These are phyloP conservation scores for Sphinx pinastri DNA, from an alignment of 2,888 invertebrate species.

Conservation along the genomic window DNA sequence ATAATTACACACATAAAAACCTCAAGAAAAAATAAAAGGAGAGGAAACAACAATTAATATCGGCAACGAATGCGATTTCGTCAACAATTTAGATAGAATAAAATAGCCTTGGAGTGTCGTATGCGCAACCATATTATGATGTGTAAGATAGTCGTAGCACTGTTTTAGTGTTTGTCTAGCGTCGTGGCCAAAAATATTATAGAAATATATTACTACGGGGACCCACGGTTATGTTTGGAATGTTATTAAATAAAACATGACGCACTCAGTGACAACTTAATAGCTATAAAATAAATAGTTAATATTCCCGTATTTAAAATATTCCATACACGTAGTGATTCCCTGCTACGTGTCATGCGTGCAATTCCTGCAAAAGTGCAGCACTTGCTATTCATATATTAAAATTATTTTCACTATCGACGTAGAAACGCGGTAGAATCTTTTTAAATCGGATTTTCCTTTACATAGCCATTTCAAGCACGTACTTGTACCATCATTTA, in stretches of 20 bases:
- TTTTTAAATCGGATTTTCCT: conserved; percentile 38
- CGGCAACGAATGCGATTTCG: conserved; percentile 39
- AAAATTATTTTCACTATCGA: conserved; percentile 46
- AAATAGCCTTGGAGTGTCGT: conserved; percentile 42
- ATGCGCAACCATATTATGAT: conserved; percentile 38
- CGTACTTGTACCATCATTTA: conserved; percentile 5
- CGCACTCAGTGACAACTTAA: neutral
- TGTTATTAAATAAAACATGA: neutral
- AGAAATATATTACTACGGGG: neutral
- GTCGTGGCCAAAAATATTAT: neutral
- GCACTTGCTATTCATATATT: conserved; percentile 59
- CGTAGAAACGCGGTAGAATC: conserved; percentile 9
- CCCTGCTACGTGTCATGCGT: conserved; percentile 53
- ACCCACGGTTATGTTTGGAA: neutral
- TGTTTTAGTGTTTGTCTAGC: conserved; percentile 31
- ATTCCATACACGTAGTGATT: conserved; percentile 44
- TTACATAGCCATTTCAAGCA: conserved; percentile 23
- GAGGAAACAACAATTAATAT: conserved; percentile 16
- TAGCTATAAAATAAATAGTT: neutral
- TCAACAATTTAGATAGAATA: conserved; percentile 38
- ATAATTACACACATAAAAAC: neutral
- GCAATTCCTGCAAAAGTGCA: conserved; percentile 54
- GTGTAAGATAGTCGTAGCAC: conserved; percentile 33
- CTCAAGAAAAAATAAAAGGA: conserved; percentile 3
- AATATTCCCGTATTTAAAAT: neutral